These are phyloP conservation scores for Apantesis nais DNA, from an alignment of 2,888 invertebrate genomes.

Conservation along the genomic window DNA sequence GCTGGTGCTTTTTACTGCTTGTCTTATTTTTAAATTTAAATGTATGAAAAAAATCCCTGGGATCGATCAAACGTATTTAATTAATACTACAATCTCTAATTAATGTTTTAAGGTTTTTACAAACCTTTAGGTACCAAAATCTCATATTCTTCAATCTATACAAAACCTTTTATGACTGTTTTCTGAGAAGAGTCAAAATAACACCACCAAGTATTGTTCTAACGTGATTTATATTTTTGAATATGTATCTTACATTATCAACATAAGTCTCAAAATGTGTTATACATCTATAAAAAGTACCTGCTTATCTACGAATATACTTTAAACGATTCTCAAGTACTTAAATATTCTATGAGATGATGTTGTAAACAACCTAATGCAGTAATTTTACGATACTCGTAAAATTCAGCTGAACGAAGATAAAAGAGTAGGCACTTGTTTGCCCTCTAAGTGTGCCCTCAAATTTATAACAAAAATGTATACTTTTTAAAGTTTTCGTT, in stretches of 20 bases:
- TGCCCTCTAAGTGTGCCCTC: constrained; percentile 11
- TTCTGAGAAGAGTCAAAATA: background rate
- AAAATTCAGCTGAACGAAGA: constrained; percentile 29
- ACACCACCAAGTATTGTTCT: background rate
- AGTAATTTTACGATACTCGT: constrained; percentile 39
- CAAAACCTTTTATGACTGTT: background rate
- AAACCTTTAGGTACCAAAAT: background rate
- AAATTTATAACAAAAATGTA: constrained; percentile 6
- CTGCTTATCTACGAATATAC: constrained; percentile 1
- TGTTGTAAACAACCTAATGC: constrained; percentile 34
- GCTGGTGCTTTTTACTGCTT: no score
- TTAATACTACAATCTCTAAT: background rate
- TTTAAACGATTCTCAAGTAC: constrained; percentile 22
- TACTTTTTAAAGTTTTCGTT: constrained; percentile 4
- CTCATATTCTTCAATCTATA: background rate
- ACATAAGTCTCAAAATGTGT: background rate
- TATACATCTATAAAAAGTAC: background rate
- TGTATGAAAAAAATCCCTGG: no score
- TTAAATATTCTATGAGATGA: constrained; percentile 32
- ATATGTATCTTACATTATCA: background rate
- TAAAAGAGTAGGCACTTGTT: constrained; percentile 26
- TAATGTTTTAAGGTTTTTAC: background rate
- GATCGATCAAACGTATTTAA: no score
- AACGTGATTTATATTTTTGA: background rate
- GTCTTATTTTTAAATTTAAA: no score